Evolutionary conservation across 1,140 invertebrate genomes (phyloP).

Genomic region (Acyrthosiphon pisum): DNA sequence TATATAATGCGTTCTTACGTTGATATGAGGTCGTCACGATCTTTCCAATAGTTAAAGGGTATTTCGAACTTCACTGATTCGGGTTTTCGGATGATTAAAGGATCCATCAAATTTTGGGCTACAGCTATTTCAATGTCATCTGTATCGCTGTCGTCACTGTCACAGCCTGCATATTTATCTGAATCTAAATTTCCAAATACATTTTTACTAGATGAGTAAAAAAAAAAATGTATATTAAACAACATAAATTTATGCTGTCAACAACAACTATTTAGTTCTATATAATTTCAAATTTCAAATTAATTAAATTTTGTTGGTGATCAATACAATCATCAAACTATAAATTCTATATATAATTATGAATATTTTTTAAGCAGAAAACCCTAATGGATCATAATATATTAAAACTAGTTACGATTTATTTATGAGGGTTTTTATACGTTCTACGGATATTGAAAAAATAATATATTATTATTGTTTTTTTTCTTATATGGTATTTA

Average conservation of each 20-base stretch:
- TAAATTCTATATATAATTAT: background rate
- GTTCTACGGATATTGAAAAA: too few relatives aligned
- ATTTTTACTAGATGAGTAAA: background rate
- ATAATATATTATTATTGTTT: too few relatives aligned
- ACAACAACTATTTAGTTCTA: background rate
- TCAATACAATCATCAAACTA: background rate
- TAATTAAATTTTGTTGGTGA: background rate
- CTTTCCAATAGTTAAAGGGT: conserved; percentile 39
- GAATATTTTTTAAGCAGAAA: background rate
- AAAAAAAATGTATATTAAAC: background rate
- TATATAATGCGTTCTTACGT: conserved; percentile 28
- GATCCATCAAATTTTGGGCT: background rate
- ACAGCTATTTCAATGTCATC: background rate
- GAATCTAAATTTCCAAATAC: background rate
- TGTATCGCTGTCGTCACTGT: conserved; percentile 27
- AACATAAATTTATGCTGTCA: background rate
- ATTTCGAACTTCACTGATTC: conserved; percentile 47
- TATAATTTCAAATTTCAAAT: background rate
- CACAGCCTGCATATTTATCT: conserved; percentile 4
- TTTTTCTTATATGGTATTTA: too few relatives aligned
- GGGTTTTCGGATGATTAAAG: background rate
- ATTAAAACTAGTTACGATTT: background rate
- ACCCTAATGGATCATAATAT: background rate
- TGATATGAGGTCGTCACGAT: conserved; percentile 9
- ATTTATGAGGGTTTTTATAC: background rate